These are phyloP conservation scores for Neocloeon triangulifer DNA, from an alignment of 1,140 invertebrate genomes.

Conservation along the genomic window DNA sequence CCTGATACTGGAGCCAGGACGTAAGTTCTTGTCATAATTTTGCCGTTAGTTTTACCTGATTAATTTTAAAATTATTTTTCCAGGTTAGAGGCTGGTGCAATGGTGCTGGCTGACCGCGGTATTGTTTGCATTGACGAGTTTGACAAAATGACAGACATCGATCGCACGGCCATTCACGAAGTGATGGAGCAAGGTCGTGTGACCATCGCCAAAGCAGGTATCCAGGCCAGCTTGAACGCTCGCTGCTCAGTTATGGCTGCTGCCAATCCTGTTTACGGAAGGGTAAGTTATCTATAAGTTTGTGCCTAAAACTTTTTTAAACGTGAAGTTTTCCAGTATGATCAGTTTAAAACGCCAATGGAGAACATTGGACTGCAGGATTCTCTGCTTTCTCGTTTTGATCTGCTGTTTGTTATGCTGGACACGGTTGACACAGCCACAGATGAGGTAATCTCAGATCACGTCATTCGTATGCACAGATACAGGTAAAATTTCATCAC, in stretches of 20 bases:
- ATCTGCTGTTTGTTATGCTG: slow-evolving; percentile 92
- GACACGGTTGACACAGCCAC: slow-evolving; percentile 77
- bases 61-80: slow-evolving; percentile 7
- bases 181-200: slow-evolving; percentile 92
- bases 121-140: slow-evolving; percentile 99
- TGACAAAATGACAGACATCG: slow-evolving; percentile 99
- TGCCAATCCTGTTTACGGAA: slow-evolving; percentile 98
- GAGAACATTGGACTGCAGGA: slow-evolving; percentile 98
- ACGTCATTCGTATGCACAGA: slow-evolving; percentile 92
- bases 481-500: slow-evolving; percentile 33
- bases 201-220: slow-evolving; percentile 96
- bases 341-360: slow-evolving; percentile 98
- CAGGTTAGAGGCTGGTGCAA: slow-evolving; percentile 90
- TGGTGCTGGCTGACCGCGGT: slow-evolving; percentile 96
- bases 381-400: slow-evolving; percentile 94
- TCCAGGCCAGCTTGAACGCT: slow-evolving; percentile 94
- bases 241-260: slow-evolving; percentile 94
- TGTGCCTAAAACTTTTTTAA: not conserved
- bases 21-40: slow-evolving; percentile 12
- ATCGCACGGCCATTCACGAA: slow-evolving; percentile 97
- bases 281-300: slow-evolving; percentile 30
- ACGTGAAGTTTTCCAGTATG: slow-evolving; percentile 47
- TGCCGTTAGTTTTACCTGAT: slow-evolving; percentile 4
- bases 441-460: slow-evolving; percentile 84
- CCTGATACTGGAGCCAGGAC: slow-evolving; percentile 72